These are phyloP conservation scores for Wasmannia auropunctata DNA, from an alignment of 1,140 invertebrate genomes.

Conservation along the genomic window DNA sequence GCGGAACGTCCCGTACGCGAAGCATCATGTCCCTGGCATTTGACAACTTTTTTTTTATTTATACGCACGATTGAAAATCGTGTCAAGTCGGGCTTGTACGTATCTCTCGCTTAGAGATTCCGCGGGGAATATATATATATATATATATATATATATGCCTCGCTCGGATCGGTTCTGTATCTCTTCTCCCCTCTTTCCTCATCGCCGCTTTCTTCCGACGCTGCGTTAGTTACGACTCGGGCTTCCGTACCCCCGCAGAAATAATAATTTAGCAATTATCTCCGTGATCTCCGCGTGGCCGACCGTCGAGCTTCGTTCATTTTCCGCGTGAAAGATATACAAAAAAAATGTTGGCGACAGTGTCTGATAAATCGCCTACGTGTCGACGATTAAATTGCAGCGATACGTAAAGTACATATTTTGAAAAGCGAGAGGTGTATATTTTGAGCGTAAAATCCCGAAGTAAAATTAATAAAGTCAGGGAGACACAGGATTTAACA, in stretches of 20 bases:
- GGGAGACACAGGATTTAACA: not conserved
- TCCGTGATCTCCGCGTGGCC: constrained; percentile 58
- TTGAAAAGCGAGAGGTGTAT: not conserved
- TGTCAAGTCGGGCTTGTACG: not conserved
- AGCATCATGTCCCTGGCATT: not conserved
- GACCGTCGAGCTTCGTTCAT: constrained; percentile 60
- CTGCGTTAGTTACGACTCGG: constrained; percentile 68
- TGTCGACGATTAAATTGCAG: constrained; percentile 37
- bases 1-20: constrained; percentile 1
- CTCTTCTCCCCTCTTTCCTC: not conserved
- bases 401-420: not conserved
- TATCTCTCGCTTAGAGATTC: not conserved
- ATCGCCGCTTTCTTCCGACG: constrained; percentile 52
- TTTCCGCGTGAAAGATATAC: constrained; percentile 60
- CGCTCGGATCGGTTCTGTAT: not conserved
- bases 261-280: constrained; percentile 80
- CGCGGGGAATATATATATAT: not conserved
- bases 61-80: constrained; percentile 25
- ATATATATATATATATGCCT: not conserved
- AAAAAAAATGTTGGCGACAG: not conserved
- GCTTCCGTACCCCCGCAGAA: constrained; percentile 63
- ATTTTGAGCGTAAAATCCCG: not conserved
- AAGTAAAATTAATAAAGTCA: not conserved
- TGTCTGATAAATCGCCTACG: constrained; percentile 27
- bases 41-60: constrained; percentile 12